Evolutionary conservation across 2,113 vertebrate genomes (phyloP).

Genomic region (Cyprinodon tularosa): DNA sequence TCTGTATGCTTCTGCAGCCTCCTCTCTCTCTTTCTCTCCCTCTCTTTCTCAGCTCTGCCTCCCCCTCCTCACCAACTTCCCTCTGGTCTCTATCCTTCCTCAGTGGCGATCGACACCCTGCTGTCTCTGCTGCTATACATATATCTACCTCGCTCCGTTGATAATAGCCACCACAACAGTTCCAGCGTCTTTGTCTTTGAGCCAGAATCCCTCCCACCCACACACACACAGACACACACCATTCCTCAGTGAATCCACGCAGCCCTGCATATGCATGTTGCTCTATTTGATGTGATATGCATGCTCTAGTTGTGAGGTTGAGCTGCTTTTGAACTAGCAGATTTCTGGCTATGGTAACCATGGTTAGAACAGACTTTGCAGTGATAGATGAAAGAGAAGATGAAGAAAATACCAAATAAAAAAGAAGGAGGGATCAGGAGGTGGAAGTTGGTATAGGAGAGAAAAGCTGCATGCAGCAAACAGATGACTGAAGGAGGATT

Average conservation of each 20-base stretch:
- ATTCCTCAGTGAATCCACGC: slow-evolving; percentile 68
- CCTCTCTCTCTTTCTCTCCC: slow-evolving; percentile 83
- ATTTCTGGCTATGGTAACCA: slow-evolving; percentile 66
- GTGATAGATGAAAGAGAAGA: slow-evolving; percentile 44
- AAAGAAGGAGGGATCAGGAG: slow-evolving; percentile 24
- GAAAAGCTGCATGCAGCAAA: slow-evolving; percentile 35
- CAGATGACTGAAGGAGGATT: slow-evolving; percentile 24
- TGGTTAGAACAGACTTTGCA: slow-evolving; percentile 53
- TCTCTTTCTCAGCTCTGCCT: slow-evolving; percentile 81
- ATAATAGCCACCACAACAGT: slow-evolving; percentile 95
- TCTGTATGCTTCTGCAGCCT: slow-evolving; percentile 96
- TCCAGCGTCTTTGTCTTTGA: slow-evolving; percentile 90
- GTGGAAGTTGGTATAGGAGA: slow-evolving; percentile 28
- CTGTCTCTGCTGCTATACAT: slow-evolving; percentile 47
- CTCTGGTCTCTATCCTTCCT: slow-evolving; percentile 81
- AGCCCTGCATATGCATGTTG: slow-evolving; percentile 18
- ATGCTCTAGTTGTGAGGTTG: slow-evolving; percentile 24
- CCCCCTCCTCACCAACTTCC: slow-evolving; percentile 74
- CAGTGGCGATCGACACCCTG: slow-evolving; percentile 79
- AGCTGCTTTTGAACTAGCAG: slow-evolving; percentile 56
- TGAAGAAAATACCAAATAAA: neutral
- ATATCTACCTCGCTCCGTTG: slow-evolving; percentile 89
- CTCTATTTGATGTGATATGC: slow-evolving; percentile 18
- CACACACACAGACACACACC: slow-evolving; percentile 85
- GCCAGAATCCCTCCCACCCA: slow-evolving; percentile 85